phyloP scores from a whole-genome alignment of 1,140 invertebrate genomes.

The Zaprionus africanus region DNA sequence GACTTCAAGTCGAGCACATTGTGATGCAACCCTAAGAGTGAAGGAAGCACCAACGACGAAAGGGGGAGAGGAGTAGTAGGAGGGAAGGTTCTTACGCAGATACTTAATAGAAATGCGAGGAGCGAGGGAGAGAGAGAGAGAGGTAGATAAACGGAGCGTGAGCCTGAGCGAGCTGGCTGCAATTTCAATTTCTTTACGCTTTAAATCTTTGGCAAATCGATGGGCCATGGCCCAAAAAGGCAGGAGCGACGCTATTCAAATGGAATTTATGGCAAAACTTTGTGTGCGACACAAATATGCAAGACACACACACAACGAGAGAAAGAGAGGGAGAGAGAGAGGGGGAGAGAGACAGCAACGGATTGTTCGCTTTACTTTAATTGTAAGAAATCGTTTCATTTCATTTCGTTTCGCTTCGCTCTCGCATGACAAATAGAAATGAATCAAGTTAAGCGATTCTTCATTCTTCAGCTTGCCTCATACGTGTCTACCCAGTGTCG shows the following conservation, averaged over 20 bases:
- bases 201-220: conserved; percentile 55
- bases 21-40: conserved; percentile 24
- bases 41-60: neutral
- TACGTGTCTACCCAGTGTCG: neutral
- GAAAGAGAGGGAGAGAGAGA: neutral
- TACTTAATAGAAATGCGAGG: conserved; percentile 45
- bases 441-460: conserved; percentile 27
- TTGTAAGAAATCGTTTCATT: conserved; percentile 28
- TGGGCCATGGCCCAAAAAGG: conserved; percentile 49
- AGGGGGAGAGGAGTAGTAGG: neutral
- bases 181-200: conserved; percentile 55
- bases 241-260: conserved; percentile 42
- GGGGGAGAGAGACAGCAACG: neutral
- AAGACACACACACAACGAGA: neutral
- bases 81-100: conserved; percentile 26
- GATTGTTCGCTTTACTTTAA: conserved; percentile 37
- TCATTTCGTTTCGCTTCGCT: conserved; percentile 14
- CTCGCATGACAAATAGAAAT: conserved; percentile 30
- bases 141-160: neutral
- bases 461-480: neutral
- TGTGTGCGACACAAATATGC: conserved; percentile 42
- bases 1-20: neutral
- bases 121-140: neutral
- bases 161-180: conserved; percentile 7
- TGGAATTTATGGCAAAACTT: conserved; percentile 53